Conservation (phyloP, 2,113 vertebrate species). For the Eudyptes chrysolophus region DNA sequence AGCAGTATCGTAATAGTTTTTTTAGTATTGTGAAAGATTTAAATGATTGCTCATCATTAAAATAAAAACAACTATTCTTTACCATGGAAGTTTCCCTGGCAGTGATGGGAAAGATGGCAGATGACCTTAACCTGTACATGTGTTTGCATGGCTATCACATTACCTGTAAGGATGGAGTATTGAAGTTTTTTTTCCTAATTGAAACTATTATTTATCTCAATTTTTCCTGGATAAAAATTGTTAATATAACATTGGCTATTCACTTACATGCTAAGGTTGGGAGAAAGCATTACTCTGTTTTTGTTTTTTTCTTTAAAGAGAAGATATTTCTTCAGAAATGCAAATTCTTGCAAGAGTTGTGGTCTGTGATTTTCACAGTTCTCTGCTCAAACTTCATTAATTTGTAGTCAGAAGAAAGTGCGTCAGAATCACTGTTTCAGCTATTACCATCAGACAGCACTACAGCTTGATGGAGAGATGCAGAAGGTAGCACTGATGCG, state of each 20-base stretch:
- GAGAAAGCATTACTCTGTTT: background rate
- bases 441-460: background rate
- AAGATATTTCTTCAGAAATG: background rate
- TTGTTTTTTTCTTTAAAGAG: background rate
- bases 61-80: background rate
- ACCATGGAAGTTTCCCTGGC: background rate
- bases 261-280: background rate
- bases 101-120: background rate
- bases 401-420: background rate
- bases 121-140: background rate
- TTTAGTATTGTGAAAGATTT: background rate
- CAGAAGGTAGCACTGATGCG: background rate
- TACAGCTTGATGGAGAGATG: background rate
- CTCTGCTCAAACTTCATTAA: background rate
- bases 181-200: background rate
- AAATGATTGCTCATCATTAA: background rate
- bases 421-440: background rate
- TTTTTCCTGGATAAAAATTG: background rate
- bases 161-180: background rate
- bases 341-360: background rate
- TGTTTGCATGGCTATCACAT: background rate
- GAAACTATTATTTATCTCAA: background rate
- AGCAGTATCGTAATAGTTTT: fast-evolving
- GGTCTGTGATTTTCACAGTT: background rate
- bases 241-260: background rate